A percentile compares a stretch with the other conserved stretches of the same genome.
Conservation (phyloP, 2,113 vertebrate genomes). For the Ptilorrhoa leucosticta region DNA sequence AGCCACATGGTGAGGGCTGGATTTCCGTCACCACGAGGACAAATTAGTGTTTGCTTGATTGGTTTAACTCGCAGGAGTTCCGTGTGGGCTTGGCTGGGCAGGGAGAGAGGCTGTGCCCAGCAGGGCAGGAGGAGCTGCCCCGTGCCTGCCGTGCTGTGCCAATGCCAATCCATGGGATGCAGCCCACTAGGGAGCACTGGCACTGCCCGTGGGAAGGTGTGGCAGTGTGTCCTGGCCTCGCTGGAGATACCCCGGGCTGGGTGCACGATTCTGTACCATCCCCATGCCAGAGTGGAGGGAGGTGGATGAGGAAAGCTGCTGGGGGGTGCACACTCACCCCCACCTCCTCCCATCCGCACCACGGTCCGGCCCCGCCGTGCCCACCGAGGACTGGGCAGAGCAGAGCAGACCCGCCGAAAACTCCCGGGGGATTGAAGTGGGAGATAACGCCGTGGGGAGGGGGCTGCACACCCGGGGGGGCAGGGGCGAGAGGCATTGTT, state of each 20-base stretch:
- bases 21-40: rapidly evolving
- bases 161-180: rapidly evolving
- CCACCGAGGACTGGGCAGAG: neutral
- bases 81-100: neutral
- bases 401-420: rapidly evolving
- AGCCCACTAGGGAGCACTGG: neutral
- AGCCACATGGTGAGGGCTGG: neutral
- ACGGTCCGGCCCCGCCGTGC: rapidly evolving
- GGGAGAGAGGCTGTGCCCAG: neutral
- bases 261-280: rapidly evolving
- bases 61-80: neutral
- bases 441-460: neutral
- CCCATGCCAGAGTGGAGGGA: rapidly evolving
- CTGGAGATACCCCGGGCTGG: neutral
- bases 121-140: neutral
- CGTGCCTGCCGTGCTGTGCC: rapidly evolving
- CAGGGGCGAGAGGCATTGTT: slow-evolving; percentile 68
- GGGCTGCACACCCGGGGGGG: neutral
- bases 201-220: rapidly evolving
- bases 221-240: neutral
- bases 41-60: neutral
- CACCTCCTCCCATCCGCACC: neutral
- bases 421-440: neutral
- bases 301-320: neutral
- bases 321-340: neutral